Conservation (phyloP, 2,113 vertebrate genomes). For the Brachirus orientalis region DNA sequence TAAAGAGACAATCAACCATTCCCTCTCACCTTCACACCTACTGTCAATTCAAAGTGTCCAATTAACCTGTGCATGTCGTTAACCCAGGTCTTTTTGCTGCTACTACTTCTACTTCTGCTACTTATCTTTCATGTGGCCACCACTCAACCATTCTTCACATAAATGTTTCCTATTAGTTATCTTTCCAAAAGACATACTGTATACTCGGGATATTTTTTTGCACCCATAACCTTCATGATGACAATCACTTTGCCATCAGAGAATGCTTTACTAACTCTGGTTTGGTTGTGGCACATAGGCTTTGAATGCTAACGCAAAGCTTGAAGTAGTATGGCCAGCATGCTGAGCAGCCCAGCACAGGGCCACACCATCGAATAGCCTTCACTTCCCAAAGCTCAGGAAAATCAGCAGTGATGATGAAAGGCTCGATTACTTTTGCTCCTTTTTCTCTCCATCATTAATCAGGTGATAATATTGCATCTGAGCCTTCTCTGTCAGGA, state of each 20-base stretch:
- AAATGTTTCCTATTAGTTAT: too few species aligned
- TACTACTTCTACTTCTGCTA: too few species aligned
- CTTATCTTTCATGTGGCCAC: too few species aligned
- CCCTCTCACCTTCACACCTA: too few species aligned
- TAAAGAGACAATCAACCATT: too few species aligned
- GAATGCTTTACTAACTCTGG: slow-evolving; percentile 23
- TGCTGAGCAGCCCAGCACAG: slow-evolving; percentile 10
- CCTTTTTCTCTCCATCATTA: slow-evolving; percentile 43
- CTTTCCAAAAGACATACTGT: too few species aligned
- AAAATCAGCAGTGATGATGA: slow-evolving; percentile 52
- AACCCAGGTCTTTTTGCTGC: too few species aligned
- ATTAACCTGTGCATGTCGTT: too few species aligned
- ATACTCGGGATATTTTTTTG: too few species aligned
- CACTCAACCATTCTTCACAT: too few species aligned
- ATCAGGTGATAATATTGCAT: slow-evolving; percentile 30
- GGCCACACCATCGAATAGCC: slow-evolving; percentile 18
- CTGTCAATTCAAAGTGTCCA: too few species aligned
- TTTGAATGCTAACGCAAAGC: background rate
- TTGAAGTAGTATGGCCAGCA: background rate
- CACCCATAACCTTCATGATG: background rate
- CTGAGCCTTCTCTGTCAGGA: slow-evolving; percentile 49
- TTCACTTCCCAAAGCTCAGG: slow-evolving; percentile 14
- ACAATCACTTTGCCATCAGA: slow-evolving; percentile 13
- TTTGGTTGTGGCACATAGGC: slow-evolving; percentile 7
- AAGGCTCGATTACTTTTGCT: slow-evolving; percentile 37